Conservation (phyloP, 2,113 vertebrate species). For the Cervus canadensis region DNA sequence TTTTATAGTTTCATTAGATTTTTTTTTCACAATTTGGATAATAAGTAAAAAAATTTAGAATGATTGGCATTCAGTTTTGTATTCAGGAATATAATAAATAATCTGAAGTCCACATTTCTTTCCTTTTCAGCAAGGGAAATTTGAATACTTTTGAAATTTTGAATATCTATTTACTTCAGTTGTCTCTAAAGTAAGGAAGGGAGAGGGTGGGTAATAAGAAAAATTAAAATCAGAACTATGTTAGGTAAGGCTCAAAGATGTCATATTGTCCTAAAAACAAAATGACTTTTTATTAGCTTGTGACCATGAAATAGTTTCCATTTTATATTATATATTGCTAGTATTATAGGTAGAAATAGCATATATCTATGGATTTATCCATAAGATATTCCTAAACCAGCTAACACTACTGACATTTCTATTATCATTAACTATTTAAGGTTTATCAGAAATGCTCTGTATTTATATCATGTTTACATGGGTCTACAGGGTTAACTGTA, state of each 20-base stretch:
- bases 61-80: background rate
- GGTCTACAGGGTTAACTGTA: background rate
- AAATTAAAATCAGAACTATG: background rate
- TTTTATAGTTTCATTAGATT: background rate
- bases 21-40: background rate
- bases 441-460: background rate
- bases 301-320: background rate
- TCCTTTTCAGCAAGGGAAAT: background rate
- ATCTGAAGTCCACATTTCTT: background rate
- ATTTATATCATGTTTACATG: background rate
- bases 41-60: background rate
- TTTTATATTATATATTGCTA: background rate
- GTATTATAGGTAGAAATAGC: background rate
- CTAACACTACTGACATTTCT: background rate
- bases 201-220: background rate
- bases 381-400: background rate
- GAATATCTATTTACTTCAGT: background rate
- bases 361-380: background rate
- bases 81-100: background rate
- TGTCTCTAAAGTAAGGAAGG: background rate
- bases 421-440: background rate
- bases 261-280: background rate
- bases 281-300: background rate
- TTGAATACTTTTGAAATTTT: background rate
- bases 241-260: background rate